phyloP scores from a whole-genome alignment of 2,113 vertebrate genomes.

The Rhinopomastus cyanomelas region DNA sequence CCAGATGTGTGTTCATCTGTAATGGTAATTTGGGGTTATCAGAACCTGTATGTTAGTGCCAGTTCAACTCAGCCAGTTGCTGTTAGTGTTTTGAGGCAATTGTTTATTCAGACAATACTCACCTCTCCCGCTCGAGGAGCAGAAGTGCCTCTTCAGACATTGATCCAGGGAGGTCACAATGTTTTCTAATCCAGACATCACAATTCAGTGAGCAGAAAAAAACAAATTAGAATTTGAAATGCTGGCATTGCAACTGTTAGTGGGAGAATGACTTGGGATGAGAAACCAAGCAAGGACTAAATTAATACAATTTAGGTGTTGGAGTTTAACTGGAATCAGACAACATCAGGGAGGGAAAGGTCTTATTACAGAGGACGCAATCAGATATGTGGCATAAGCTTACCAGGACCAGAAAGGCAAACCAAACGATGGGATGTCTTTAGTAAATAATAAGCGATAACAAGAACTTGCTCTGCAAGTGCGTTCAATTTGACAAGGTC shows the following conservation, averaged over 20 bases:
- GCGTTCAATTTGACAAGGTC: background rate
- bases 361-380: background rate
- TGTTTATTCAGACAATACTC: background rate
- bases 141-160: background rate
- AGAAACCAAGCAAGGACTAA: background rate
- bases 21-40: constrained; percentile 39
- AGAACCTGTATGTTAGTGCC: background rate
- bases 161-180: background rate
- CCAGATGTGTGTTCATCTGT: background rate
- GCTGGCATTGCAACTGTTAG: background rate
- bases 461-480: background rate
- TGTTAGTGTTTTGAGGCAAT: background rate
- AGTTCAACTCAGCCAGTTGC: background rate
- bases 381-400: background rate
- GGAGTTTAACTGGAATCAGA: background rate
- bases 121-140: background rate
- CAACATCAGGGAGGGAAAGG: background rate
- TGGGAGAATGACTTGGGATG: background rate
- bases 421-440: background rate
- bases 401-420: background rate
- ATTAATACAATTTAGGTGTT: background rate
- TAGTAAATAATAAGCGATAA: background rate
- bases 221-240: background rate
- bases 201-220: background rate
- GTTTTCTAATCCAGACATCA: background rate